Percentiles rank a stretch among this genome's conserved stretches.
phyloP scores from a whole-genome alignment of 2,113 vertebrate genomes.

The Cyanoramphus novaezelandiae region DNA sequence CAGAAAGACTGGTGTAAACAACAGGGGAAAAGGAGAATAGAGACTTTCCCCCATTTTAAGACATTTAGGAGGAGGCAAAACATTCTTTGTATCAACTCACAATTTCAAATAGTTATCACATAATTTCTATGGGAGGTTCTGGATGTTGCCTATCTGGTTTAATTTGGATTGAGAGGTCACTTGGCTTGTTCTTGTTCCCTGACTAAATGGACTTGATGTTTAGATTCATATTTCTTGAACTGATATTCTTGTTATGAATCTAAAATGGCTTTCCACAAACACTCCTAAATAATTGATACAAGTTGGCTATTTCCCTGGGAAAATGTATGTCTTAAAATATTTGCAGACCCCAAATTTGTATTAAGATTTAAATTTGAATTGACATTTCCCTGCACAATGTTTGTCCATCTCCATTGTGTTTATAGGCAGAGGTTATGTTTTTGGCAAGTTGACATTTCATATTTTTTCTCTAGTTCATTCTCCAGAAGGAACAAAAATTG shows the following conservation, averaged over 20 bases:
- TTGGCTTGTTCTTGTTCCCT: not conserved
- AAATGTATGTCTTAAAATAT: constrained; percentile 36
- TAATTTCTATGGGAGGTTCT: not conserved
- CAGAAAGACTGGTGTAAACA: not conserved
- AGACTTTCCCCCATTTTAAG: not conserved
- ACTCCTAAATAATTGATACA: constrained; percentile 41
- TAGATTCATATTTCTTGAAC: constrained; percentile 4
- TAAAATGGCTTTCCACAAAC: not conserved
- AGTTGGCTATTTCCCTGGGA: not conserved
- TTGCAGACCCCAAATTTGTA: not conserved
- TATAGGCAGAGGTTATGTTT: constrained; percentile 23
- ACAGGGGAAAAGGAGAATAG: not conserved
- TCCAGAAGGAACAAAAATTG: constrained; percentile 1
- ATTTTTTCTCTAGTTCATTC: constrained; percentile 1
- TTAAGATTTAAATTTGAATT: constrained; percentile 14
- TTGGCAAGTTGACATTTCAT: constrained; percentile 40
- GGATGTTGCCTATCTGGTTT: not conserved
- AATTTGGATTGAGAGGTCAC: not conserved
- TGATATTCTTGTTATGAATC: constrained; percentile 20
- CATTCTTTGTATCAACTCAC: not conserved
- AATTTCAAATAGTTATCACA: not conserved
- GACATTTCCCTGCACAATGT: not conserved
- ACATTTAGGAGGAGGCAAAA: not conserved
- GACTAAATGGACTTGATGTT: not conserved
- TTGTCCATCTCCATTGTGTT: constrained; percentile 5